Base-by-base conservation (phyloP, 2,113 vertebrate genomes). In the Peromyscus californicus region DNA sequence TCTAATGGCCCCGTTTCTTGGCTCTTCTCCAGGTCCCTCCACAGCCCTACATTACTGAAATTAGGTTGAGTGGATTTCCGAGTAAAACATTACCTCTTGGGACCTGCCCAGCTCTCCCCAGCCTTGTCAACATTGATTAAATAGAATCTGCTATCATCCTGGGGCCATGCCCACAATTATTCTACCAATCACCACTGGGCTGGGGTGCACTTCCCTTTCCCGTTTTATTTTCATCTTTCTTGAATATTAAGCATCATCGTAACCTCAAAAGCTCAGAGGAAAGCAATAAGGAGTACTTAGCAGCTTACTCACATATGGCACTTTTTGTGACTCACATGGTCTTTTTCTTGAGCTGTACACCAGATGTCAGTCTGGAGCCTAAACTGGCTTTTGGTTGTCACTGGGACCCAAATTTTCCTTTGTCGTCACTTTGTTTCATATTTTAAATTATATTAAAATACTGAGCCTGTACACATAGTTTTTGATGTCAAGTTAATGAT, bases 21-120 rank as follows among this genome's bases (percentile, higher is more conserved):
- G 98, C 98, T 97, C 65, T 4, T 76, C 87, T 98, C 98, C 98
- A 99, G 98, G 91, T 97, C 98, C 97, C 98, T 98, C 96, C 96
- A 97, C 96, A 98, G 98, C 98, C 98, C 97, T 98, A 97, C 98
- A 99, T 99, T 99, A 98, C 98, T 98, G 98, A 99, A 99, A 99
- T 99, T 98, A 99, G 98, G 98, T 98, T 99, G 98, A 99, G 98
- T 99, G 98, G 98, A 98, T 99, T 99, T 99, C 99, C 94, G 97
- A 98, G 98, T 98, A 99, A 98, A 99, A 98, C 94, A 98, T 97
- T 98, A 97, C 97, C 98, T 99, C 98, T 98, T 98, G 98, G 98
- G 99, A 98, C 98, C 96, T 98, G 98, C 98, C 98, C 98, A 98
- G 98, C 97, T 98, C 98, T 98, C 98, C 98, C 98, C 97, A 98